Percentiles rank a stretch among this genome's conserved stretches.
Evolutionary conservation across 2,888 invertebrate genomes (phyloP).

Genomic region (Eupelmus urozonus): DNA sequence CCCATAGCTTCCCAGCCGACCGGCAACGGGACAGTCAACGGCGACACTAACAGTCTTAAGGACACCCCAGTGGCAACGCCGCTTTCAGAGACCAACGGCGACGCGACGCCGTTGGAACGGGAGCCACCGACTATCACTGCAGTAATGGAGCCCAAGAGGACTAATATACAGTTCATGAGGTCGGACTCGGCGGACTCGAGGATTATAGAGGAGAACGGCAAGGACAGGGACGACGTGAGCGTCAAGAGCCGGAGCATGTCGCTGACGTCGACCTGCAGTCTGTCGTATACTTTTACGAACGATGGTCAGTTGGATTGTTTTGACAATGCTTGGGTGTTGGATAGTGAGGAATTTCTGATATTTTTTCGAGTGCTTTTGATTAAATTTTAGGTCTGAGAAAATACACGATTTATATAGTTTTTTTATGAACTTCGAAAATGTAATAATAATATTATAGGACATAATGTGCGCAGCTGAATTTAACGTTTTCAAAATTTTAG

Average conservation of each 20-base stretch:
- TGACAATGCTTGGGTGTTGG: too few species aligned
- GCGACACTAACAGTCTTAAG: slow-evolving; percentile 38
- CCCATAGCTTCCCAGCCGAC: slow-evolving; percentile 43
- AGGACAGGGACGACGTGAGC: slow-evolving; percentile 64
- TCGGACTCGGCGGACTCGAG: slow-evolving; percentile 68
- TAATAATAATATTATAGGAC: too few species aligned
- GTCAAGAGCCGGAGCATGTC: slow-evolving; percentile 74
- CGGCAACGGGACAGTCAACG: slow-evolving; percentile 6
- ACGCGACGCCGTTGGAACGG: slow-evolving; percentile 26
- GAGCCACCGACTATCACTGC: too few species aligned
- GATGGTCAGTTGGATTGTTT: too few species aligned
- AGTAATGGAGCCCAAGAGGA: background rate
- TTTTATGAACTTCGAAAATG: too few species aligned
- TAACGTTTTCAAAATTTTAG: too few species aligned
- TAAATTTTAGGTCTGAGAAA: too few species aligned
- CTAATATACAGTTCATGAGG: slow-evolving; percentile 52
- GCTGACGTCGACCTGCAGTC: slow-evolving; percentile 73
- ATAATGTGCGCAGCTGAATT: too few species aligned
- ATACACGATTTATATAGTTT: too few species aligned
- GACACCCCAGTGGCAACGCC: background rate
- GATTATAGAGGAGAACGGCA: slow-evolving; percentile 63
- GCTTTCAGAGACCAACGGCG: slow-evolving; percentile 12
- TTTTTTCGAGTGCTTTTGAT: too few species aligned
- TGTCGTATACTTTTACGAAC: slow-evolving; percentile 67
- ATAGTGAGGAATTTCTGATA: too few species aligned